Percentiles rank a stretch among this genome's conserved stretches.
phyloP scores from a whole-genome alignment of 1,140 invertebrate genomes.

The Brachionus plicatilis region DNA sequence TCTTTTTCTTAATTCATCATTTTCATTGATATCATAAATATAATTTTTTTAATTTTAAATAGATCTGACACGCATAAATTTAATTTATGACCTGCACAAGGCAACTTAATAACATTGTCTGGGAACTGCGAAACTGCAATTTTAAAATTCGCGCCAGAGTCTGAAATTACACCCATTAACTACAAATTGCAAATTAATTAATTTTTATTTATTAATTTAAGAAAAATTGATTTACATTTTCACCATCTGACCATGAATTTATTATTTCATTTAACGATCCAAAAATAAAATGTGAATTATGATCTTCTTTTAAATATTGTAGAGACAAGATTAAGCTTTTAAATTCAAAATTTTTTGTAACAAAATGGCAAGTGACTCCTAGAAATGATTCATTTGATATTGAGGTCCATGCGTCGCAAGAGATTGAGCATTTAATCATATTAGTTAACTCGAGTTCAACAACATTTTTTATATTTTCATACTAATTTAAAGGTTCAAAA shows the following conservation, averaged over 20 bases:
- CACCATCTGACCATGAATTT: not conserved
- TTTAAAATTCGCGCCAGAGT: conserved; percentile 28
- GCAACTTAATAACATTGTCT: not conserved
- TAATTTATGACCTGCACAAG: conserved; percentile 29
- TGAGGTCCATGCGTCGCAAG: not conserved
- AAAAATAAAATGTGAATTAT: conserved; percentile 5
- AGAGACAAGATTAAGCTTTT: not conserved
- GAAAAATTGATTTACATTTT: conserved; percentile 24
- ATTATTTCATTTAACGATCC: not conserved
- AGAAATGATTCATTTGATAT: conserved; percentile 17
- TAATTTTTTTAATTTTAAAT: conserved; percentile 21
- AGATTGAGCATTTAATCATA: not conserved
- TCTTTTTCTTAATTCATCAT: not conserved
- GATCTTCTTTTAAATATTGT: conserved; percentile 1
- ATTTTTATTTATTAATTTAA: not conserved
- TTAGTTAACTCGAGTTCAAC: not conserved
- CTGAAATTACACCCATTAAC: not conserved
- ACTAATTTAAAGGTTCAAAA: not conserved
- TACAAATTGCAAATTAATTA: not conserved
- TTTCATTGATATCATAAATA: conserved; percentile 23
- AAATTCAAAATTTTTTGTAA: not conserved
- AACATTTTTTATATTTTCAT: not conserved
- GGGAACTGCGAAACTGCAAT: not conserved
- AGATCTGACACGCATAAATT: not conserved
- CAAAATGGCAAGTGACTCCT: not conserved